Evolutionary conservation across 2,888 invertebrate species (phyloP).

Genomic region (Agriopis marginaria): DNA sequence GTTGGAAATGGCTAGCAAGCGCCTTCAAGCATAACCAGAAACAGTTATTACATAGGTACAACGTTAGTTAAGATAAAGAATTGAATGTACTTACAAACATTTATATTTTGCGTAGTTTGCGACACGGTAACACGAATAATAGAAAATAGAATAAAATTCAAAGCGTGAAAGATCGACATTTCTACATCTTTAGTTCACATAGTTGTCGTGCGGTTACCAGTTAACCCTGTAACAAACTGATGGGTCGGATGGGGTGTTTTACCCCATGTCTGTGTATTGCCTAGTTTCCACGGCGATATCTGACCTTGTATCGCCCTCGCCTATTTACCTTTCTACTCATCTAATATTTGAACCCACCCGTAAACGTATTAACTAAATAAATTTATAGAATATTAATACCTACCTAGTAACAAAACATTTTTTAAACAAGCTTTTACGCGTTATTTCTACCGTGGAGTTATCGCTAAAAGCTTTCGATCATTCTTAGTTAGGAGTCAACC

Average conservation of each 20-base stretch:
- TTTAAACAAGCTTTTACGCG: too few species aligned
- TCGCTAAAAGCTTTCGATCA: too few species aligned
- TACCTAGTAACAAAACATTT: too few species aligned
- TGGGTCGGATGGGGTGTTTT: slow-evolving; percentile 41
- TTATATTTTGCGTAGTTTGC: slow-evolving; percentile 91
- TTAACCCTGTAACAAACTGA: slow-evolving; percentile 33
- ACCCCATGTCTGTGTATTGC: slow-evolving; percentile 62
- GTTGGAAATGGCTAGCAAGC: slow-evolving; percentile 36
- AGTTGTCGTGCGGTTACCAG: slow-evolving; percentile 14
- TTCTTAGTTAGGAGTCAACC: not conserved
- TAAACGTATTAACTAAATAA: slow-evolving; percentile 9
- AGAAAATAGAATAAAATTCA: slow-evolving; percentile 54
- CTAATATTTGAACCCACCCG: slow-evolving; percentile 49
- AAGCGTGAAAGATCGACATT: slow-evolving; percentile 48
- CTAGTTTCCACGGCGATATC: slow-evolving; percentile 76
- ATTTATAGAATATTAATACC: not conserved
- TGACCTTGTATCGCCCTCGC: slow-evolving; percentile 70
- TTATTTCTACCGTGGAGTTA: too few species aligned
- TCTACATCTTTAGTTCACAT: slow-evolving; percentile 37
- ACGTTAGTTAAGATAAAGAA: slow-evolving; percentile 4
- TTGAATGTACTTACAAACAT: slow-evolving; percentile 88
- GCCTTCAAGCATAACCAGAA: slow-evolving; percentile 43
- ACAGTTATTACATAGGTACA: slow-evolving; percentile 28
- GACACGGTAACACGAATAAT: slow-evolving; percentile 56
- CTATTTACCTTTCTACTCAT: slow-evolving; percentile 68